phyloP scores from a whole-genome alignment of 2,797 vertebrate genomes.

The Etheostoma perlongum region DNA sequence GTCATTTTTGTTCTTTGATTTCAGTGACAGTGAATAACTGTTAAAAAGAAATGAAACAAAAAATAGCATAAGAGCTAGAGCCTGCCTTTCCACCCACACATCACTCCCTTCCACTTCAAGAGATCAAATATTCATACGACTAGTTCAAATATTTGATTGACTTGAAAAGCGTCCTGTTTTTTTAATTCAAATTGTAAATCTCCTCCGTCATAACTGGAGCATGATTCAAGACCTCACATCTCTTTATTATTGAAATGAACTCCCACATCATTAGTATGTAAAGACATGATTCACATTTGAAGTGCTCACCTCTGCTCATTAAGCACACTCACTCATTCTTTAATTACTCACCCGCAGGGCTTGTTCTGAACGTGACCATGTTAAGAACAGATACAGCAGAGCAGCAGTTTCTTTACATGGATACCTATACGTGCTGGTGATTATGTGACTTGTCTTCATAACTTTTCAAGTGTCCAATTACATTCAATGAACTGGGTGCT shows the following conservation, averaged over 20 bases:
- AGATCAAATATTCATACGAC: slow-evolving; percentile 67
- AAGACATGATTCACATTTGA: slow-evolving; percentile 61
- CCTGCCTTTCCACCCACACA: slow-evolving; percentile 49
- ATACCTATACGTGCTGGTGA: slow-evolving; percentile 35
- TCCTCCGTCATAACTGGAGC: slow-evolving; percentile 49
- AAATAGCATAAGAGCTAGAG: slow-evolving; percentile 29
- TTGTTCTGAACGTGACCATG: slow-evolving; percentile 60
- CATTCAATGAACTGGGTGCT: slow-evolving; percentile 32
- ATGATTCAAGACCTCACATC: slow-evolving; percentile 66
- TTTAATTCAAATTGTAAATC: slow-evolving; percentile 65
- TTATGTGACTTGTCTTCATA: slow-evolving; percentile 58
- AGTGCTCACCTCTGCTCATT: slow-evolving; percentile 73
- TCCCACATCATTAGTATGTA: slow-evolving; percentile 67
- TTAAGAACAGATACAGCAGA: slow-evolving; percentile 54
- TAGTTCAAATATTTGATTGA: slow-evolving; percentile 67
- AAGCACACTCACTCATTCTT: slow-evolving; percentile 61
- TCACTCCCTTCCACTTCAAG: slow-evolving; percentile 41
- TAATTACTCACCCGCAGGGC: slow-evolving; percentile 67
- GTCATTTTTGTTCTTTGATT: slow-evolving; percentile 33
- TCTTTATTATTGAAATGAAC: slow-evolving; percentile 71
- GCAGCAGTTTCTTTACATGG: slow-evolving; percentile 50
- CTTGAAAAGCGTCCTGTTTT: slow-evolving; percentile 39
- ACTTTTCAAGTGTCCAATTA: slow-evolving; percentile 62
- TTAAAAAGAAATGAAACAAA: slow-evolving; percentile 50
- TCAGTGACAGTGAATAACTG: slow-evolving; percentile 10